Evolutionary conservation across 2,888 invertebrate genomes (phyloP).

Genomic region (Patella pellucida): DNA sequence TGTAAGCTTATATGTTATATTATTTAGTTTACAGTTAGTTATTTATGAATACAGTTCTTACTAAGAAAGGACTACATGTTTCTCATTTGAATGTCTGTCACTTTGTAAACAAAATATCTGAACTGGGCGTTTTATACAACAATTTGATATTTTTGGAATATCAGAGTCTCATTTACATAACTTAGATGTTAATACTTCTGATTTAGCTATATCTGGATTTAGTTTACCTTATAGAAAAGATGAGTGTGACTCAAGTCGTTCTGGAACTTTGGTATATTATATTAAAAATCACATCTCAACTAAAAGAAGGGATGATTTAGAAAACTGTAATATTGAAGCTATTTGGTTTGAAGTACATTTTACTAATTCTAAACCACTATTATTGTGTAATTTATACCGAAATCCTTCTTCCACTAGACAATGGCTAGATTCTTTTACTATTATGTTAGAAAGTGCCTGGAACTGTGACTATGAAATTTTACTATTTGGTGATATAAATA

Average conservation of each 20-base stretch:
- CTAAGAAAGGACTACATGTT: neutral
- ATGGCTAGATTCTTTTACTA: neutral
- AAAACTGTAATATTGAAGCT: neutral
- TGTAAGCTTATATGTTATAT: too few species aligned
- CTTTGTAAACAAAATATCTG: neutral
- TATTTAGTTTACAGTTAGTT: too few species aligned
- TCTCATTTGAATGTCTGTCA: neutral
- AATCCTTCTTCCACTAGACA: neutral
- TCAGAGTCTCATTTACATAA: neutral
- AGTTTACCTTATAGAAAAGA: neutral
- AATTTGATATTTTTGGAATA: constrained; percentile 5
- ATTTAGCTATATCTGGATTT: neutral
- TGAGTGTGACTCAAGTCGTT: neutral
- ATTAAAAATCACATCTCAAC: neutral
- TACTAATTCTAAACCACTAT: neutral
- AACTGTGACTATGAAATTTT: neutral
- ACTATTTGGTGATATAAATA: constrained; percentile 2
- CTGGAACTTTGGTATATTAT: neutral
- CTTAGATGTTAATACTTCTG: neutral
- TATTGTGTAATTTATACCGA: neutral
- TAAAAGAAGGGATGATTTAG: neutral
- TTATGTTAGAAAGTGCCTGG: neutral
- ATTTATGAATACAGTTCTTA: neutral
- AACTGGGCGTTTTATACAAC: neutral
- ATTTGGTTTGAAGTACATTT: neutral